Evolutionary conservation across 1,140 invertebrate species (phyloP), one percentile per base, ranked within the genome.

Genomic region (Drosophila kikkawai): DNA sequence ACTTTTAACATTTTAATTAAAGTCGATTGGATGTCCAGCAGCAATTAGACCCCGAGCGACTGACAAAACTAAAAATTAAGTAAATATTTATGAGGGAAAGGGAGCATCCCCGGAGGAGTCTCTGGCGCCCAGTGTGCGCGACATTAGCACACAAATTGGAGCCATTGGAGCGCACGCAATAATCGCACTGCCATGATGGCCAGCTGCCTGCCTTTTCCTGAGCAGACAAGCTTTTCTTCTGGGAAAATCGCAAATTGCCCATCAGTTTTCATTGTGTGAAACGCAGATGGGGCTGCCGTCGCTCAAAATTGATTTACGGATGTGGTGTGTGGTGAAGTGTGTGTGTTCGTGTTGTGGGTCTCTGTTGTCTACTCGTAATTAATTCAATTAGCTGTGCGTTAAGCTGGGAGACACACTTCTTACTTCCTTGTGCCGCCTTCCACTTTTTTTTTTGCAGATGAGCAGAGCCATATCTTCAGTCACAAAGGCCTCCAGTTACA

Each of bases 401-500:
- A 77, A 80, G 53, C 19, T 26, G 58, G 37, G 51, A 71, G 66
- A 70, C 57, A 79, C 76, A 86, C 80, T 79, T 77, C 73, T 51
- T 51, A 63, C 85, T 91, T 84, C 79, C 85, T 81, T 53, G 83
- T 67, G 55, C 36, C 64, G 57, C 57, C 60, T 78, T 39, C 34
- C 34, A 44, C 15, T 60, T 34, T 71, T 36, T 71, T 36, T 69
- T 39, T 78, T 78, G 32, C 68, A 91, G 84, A 79, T 78, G 90
- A 90, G 32, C 84, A 90, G 67, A 94, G 93, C 83, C 94, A 94
- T 66, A 96, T 96, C 78, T 96, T 96, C 81, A 95, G 94, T 84
- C 95, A 96, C 78, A 96, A 96, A 92, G 94, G 95, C 22, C 92
- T 96, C 32, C 85, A 95, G 78, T 29, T 86, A 65, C 93, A 94